Percentiles rank a stretch among this genome's conserved stretches.
phyloP scores from a whole-genome alignment of 2,113 vertebrate genomes.

The Malurus melanocephalus region DNA sequence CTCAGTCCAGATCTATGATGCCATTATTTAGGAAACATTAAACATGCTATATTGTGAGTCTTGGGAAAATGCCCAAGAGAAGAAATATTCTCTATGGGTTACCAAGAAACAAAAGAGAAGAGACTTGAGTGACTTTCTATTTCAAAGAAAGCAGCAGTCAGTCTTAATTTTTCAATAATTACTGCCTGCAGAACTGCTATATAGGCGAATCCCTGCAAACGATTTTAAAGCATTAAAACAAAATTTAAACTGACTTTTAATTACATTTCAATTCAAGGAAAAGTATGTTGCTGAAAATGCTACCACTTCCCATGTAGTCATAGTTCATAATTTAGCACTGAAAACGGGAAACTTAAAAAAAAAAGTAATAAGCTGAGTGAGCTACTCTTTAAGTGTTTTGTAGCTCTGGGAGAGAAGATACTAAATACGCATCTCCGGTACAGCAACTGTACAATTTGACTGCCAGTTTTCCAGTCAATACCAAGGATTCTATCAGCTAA shows the following conservation, averaged over 20 bases:
- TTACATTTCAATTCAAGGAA: neutral
- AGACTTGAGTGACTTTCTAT: neutral
- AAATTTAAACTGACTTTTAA: neutral
- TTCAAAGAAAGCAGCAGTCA: neutral
- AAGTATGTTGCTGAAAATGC: neutral
- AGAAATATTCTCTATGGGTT: neutral
- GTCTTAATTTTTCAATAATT: neutral
- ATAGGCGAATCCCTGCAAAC: neutral
- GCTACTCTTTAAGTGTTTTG: neutral
- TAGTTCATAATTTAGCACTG: neutral
- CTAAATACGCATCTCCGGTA: neutral
- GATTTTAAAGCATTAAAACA: neutral
- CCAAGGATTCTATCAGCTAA: neutral
- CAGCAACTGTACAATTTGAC: neutral
- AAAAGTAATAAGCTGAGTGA: neutral
- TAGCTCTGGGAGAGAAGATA: neutral
- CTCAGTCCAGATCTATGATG: neutral
- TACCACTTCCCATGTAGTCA: neutral
- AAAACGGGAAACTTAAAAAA: neutral
- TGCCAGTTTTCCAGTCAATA: neutral
- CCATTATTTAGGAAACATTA: neutral
- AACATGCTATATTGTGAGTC: neutral
- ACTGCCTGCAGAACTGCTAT: neutral
- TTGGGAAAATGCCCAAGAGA: neutral
- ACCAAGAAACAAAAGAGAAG: neutral